phyloP scores from a whole-genome alignment of 2,113 vertebrate species.

The Syrrhaptes paradoxus region DNA sequence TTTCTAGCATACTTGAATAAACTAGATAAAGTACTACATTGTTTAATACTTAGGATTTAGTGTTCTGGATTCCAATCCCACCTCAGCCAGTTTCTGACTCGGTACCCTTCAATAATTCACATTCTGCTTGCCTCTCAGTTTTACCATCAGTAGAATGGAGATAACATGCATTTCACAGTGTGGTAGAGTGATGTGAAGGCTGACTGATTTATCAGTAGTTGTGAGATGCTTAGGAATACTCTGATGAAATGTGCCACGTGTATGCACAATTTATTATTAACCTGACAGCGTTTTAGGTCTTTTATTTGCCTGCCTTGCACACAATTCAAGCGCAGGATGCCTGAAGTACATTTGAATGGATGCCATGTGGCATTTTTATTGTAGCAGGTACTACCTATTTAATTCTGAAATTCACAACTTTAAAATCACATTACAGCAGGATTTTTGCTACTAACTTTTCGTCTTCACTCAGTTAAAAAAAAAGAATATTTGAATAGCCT shows the following conservation, averaged over 20 bases:
- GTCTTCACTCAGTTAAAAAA: not conserved
- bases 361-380: conserved; percentile 38
- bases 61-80: not conserved
- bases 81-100: conserved; percentile 4
- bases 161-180: conserved; percentile 31
- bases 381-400: conserved; percentile 38
- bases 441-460: not conserved
- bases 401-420: conserved; percentile 42
- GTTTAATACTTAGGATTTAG: conserved; percentile 12
- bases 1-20: not conserved
- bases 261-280: conserved; percentile 62
- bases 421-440: not conserved
- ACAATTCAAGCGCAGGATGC: conserved; percentile 12
- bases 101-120: conserved; percentile 46
- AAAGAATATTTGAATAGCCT: not conserved
- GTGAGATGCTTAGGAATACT: conserved; percentile 50
- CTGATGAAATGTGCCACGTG: conserved; percentile 66
- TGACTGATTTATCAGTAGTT: conserved; percentile 67
- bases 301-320: conserved; percentile 13
- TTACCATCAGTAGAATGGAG: conserved; percentile 48
- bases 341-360: conserved; percentile 49
- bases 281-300: conserved; percentile 43
- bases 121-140: conserved; percentile 52
- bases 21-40: not conserved
- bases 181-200: conserved; percentile 4